A percentile compares a stretch with the other conserved stretches of the same genome.
phyloP scores from a whole-genome alignment of 2,797 vertebrate genomes.

The Podargus strigoides region DNA sequence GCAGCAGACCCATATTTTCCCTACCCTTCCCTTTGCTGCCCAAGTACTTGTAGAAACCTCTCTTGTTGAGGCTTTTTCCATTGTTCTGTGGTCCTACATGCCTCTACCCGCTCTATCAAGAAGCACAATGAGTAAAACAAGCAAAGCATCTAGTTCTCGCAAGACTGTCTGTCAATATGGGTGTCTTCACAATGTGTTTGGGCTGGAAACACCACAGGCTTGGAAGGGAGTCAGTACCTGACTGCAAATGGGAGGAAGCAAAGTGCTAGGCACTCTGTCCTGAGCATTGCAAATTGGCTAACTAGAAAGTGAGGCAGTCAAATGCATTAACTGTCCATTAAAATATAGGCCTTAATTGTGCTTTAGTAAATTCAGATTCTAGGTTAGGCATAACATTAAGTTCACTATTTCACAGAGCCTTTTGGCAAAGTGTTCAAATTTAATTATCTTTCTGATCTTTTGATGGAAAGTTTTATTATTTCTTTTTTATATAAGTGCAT shows the following conservation, averaged over 20 bases:
- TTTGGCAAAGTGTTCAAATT: background rate
- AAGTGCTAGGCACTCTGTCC: background rate
- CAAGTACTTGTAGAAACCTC: background rate
- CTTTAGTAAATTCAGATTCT: background rate
- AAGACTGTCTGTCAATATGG: background rate
- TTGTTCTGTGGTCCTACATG: background rate
- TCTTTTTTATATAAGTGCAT: rapidly evolving
- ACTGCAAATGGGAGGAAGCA: background rate
- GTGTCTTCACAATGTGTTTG: background rate
- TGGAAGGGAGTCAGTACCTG: background rate
- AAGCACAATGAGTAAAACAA: background rate
- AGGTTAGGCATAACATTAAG: background rate
- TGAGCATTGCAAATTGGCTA: background rate
- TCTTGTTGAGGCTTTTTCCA: background rate
- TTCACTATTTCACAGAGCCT: background rate
- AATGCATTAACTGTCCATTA: background rate
- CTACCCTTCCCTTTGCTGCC: background rate
- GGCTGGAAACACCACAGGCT: background rate
- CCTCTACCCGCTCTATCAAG: background rate
- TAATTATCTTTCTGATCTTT: background rate
- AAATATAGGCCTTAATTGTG: background rate
- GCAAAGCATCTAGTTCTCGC: background rate
- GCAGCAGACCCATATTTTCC: background rate
- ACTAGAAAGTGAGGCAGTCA: background rate
- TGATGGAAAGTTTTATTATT: rapidly evolving